Base-by-base conservation (phyloP, 2,113 vertebrate genomes). In the Callionymus lyra region DNA sequence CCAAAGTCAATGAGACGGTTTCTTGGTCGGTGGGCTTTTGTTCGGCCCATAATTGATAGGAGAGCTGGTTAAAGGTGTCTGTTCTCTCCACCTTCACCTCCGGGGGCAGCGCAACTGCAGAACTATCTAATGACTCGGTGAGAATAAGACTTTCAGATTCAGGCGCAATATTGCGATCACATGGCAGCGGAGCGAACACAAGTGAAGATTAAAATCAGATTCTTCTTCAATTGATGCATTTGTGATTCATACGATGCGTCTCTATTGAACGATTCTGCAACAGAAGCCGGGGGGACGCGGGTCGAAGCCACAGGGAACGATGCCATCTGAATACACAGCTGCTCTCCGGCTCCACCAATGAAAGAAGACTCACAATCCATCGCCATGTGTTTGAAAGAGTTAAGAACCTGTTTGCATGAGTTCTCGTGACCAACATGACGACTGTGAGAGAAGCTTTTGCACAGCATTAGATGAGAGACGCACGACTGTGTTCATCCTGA, bases 31-130 rank as follows among this genome's bases (percentile, higher is more conserved):
- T 32, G 53, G 50, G 53, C 56, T 60, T 58, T 76, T 82, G 74
- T 78, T 81, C 69, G 68, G 55, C 47, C 43, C 63, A 65, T 72
- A 80, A 77, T 74, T 82, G 76, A 74, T 75, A 70, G 75, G 72
- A 71, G 53, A 77, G 69, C 65, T 76, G 66, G 73, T 78, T 81
- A 82, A 80, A 81, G 70, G 59, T 68, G 56, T 69, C 40, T 56
- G 57, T 50, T 55, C 19, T 54, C 47, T 4, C 50, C 38, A 19
- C 56, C 36, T 10, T 5, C 10, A 6, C 57, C 61, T 65, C 34
- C 0, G 48, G 68, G 65, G 70, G 53, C 51, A 52, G 35, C 49
- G 50, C 73, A 65, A 82, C 76, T 77, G 65, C 63, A 56, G 76
- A 77, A 69, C 36, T 59, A 74, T 74, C 59, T 60, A 68, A 77